Conservation (phyloP, 2,888 invertebrate genomes). For the Hypomecis atomaria region DNA sequence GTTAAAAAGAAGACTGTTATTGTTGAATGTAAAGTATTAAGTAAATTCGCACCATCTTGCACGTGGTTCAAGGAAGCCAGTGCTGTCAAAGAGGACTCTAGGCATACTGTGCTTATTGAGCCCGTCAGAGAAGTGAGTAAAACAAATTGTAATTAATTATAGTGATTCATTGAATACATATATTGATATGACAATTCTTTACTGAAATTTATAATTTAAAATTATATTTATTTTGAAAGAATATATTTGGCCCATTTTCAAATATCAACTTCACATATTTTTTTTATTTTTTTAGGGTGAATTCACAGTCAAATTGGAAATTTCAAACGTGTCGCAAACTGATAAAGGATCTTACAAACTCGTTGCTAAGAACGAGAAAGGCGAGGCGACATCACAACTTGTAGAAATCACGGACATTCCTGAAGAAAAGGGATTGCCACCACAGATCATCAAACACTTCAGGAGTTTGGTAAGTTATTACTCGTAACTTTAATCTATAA, state of each 20-base stretch:
- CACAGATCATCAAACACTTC: conserved; percentile 91
- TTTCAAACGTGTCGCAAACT: conserved; percentile 90
- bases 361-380: conserved; percentile 96
- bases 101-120: conserved; percentile 91
- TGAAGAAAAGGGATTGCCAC: conserved; percentile 91
- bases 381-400: conserved; percentile 94
- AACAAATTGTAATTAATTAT: not conserved
- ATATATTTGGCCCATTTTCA: too few relatives aligned
- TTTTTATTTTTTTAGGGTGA: conserved; percentile 88
- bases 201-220: too few relatives aligned
- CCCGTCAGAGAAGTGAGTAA: conserved; percentile 90
- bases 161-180: too few relatives aligned
- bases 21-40: conserved; percentile 96
- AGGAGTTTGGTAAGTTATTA: conserved; percentile 88
- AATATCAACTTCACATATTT: not conserved
- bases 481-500: not conserved
- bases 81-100: conserved; percentile 90
- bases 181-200: too few relatives aligned
- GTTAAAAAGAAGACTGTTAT: conserved; percentile 96
- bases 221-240: too few relatives aligned
- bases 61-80: conserved; percentile 96
- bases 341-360: conserved; percentile 96
- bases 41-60: conserved; percentile 96
- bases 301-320: conserved; percentile 95
- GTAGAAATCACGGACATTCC: conserved; percentile 95